Percentiles rank a stretch among this genome's conserved stretches.
Evolutionary conservation across 2,888 invertebrate species (phyloP).

Genomic region (Argyresthia goedartella): DNA sequence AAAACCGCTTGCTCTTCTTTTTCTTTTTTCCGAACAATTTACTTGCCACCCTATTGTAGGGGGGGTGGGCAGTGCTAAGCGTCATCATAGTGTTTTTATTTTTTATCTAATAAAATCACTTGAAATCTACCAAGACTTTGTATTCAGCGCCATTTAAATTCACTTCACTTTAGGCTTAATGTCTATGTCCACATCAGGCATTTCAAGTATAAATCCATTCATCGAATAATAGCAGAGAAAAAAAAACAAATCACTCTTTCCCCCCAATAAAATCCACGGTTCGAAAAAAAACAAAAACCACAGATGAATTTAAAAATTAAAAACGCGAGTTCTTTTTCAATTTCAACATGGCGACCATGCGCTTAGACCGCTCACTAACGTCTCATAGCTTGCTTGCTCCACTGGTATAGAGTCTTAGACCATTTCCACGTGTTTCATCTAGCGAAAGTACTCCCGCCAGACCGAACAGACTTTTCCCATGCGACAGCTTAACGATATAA

Average conservation of each 20-base stretch:
- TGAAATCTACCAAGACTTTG: no score
- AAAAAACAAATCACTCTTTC: background rate
- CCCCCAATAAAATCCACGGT: background rate
- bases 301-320: constrained; percentile 16
- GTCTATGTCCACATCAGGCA: background rate
- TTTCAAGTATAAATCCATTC: background rate
- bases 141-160: no score
- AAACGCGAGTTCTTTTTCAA: constrained; percentile 11
- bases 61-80: constrained; percentile 36
- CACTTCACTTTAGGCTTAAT: background rate
- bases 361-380: constrained; percentile 30
- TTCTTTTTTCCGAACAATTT: constrained; percentile 56
- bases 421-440: constrained; percentile 37
- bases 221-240: background rate
- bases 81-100: constrained; percentile 31
- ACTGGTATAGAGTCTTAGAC: background rate
- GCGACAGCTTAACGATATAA: constrained; percentile 25
- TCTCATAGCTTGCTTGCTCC: constrained; percentile 17
- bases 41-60: constrained; percentile 42
- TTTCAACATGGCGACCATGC: constrained; percentile 20
- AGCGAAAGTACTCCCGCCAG: constrained; percentile 44
- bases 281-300: constrained; percentile 7
- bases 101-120: background rate
- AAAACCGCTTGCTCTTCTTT: constrained; percentile 45
- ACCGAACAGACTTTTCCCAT: background rate